Percentiles rank a stretch among this genome's conserved stretches.
These are phyloP conservation scores for Teinopalpus imperialis DNA, from an alignment of 2,888 invertebrate species.

Conservation along the genomic window DNA sequence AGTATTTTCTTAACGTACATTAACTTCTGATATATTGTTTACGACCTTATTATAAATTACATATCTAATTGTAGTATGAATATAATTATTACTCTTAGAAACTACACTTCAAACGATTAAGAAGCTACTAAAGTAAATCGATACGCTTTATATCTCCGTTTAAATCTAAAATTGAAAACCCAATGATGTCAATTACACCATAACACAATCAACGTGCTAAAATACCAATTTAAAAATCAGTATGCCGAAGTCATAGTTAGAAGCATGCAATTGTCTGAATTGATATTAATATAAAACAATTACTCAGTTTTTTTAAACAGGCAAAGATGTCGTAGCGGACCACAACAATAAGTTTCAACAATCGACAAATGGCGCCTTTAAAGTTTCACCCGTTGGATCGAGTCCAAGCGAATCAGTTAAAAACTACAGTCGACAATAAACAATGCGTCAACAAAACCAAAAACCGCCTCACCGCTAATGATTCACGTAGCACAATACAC, in stretches of 20 bases:
- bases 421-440: constrained; percentile 55
- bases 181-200: not conserved
- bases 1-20: too few species aligned
- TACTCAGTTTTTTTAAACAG: constrained; percentile 26
- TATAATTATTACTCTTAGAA: too few species aligned
- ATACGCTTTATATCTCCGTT: too few species aligned
- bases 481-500: constrained; percentile 78
- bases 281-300: constrained; percentile 18
- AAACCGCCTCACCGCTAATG: constrained; percentile 64
- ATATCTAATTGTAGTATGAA: too few species aligned
- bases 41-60: too few species aligned
- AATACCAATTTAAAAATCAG: not conserved
- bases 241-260: constrained; percentile 2
- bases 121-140: too few species aligned
- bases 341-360: constrained; percentile 25
- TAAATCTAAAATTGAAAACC: not conserved
- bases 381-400: constrained; percentile 57
- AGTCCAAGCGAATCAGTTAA: constrained; percentile 57
- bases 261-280: constrained; percentile 10
- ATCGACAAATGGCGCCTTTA: constrained; percentile 37
- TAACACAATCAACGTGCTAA: not conserved
- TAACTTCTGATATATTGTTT: too few species aligned
- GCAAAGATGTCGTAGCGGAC: constrained; percentile 25
- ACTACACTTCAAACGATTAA: too few species aligned
- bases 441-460: constrained; percentile 77